These are phyloP conservation scores for Ictalurus punctatus DNA, from an alignment of 2,113 vertebrate genomes.

Conservation along the genomic window DNA sequence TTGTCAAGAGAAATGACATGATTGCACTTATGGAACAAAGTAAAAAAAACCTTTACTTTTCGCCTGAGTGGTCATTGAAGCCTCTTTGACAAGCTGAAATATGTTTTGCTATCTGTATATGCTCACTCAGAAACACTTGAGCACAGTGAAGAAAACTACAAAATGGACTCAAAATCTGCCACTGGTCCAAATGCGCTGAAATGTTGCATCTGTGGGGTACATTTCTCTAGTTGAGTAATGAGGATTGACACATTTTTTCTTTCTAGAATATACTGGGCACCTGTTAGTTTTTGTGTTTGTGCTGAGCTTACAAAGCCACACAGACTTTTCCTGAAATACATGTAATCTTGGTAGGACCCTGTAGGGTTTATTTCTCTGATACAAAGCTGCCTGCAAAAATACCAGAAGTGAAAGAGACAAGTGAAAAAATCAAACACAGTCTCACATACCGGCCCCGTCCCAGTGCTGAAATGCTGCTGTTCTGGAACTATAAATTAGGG, in stretches of 20 bases:
- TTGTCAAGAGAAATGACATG: too few relatives aligned
- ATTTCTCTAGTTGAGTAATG: too few relatives aligned
- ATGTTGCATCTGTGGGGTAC: too few relatives aligned
- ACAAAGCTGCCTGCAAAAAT: background rate
- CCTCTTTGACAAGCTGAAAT: too few relatives aligned
- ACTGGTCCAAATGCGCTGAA: too few relatives aligned
- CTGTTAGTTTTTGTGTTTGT: conserved; percentile 4
- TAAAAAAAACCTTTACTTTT: too few relatives aligned
- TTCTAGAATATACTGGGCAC: background rate
- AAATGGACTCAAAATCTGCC: too few relatives aligned
- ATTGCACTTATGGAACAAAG: too few relatives aligned
- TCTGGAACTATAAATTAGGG: background rate
- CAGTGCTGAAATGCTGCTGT: background rate
- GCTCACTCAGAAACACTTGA: too few relatives aligned
- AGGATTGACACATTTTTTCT: background rate
- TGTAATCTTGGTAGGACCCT: background rate
- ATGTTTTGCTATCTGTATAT: too few relatives aligned
- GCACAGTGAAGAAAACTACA: too few relatives aligned
- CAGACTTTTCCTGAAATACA: background rate
- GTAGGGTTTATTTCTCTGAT: background rate
- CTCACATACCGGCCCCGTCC: background rate
- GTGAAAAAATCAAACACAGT: background rate
- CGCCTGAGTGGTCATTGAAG: too few relatives aligned
- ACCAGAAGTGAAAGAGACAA: background rate
- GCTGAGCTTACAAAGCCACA: background rate